Conservation (phyloP, 2,797 vertebrate genomes). For the Lithobates pipiens region DNA sequence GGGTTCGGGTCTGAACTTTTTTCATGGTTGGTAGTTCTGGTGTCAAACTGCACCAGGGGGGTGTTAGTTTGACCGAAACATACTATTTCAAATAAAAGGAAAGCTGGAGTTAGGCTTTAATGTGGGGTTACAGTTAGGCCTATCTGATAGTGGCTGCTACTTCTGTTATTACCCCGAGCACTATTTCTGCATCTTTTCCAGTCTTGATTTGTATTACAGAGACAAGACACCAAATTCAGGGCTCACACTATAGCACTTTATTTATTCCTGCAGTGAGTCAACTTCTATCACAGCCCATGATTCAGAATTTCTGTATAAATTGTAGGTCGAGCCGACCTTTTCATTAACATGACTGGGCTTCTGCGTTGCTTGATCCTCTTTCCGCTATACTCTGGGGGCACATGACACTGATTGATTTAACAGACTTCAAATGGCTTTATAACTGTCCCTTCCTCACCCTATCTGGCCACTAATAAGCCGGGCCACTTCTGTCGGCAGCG, state of each 20-base stretch:
- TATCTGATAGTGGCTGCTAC: too few relatives aligned
- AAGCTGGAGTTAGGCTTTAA: too few relatives aligned
- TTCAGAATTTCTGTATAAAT: slow-evolving; percentile 14
- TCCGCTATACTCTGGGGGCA: not conserved
- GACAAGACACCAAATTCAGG: not conserved
- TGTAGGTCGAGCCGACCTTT: slow-evolving; percentile 31
- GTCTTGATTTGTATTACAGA: not conserved
- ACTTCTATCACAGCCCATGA: slow-evolving; percentile 29
- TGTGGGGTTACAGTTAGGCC: too few relatives aligned
- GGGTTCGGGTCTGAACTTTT: too few relatives aligned
- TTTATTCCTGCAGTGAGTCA: slow-evolving; percentile 1
- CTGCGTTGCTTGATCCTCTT: not conserved
- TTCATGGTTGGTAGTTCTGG: too few relatives aligned
- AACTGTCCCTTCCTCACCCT: not conserved
- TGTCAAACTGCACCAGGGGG: too few relatives aligned
- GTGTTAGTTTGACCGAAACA: too few relatives aligned
- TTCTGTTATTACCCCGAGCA: too few relatives aligned
- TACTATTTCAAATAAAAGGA: too few relatives aligned
- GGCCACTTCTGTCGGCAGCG: not conserved
- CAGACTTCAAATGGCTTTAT: not conserved
- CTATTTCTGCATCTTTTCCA: too few relatives aligned
- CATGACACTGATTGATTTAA: slow-evolving; percentile 12
- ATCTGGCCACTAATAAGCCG: not conserved
- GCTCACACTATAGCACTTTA: not conserved
- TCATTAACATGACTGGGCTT: not conserved